Percentiles rank a stretch among this genome's conserved stretches.
Conservation (phyloP, 2,797 vertebrate genomes). For the Ataeniobius toweri region DNA sequence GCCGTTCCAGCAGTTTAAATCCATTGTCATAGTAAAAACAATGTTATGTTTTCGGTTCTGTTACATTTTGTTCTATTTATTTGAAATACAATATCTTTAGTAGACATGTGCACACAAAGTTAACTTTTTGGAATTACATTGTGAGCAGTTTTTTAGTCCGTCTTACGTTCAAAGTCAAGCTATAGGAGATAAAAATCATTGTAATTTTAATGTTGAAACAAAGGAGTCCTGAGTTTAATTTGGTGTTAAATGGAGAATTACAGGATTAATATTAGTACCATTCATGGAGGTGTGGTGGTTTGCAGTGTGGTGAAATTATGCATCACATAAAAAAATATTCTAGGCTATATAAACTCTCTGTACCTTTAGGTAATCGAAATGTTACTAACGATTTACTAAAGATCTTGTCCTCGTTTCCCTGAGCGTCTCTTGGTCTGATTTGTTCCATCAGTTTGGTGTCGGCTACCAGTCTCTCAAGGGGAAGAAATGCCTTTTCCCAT, state of each 20-base stretch:
- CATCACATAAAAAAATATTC: neutral
- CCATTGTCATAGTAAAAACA: no score
- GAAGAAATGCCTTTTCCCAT: constrained; percentile 92
- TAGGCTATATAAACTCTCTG: neutral
- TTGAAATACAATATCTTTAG: no score
- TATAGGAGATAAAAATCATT: neutral
- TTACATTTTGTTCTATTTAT: no score
- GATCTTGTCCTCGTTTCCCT: neutral
- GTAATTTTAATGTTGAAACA: neutral
- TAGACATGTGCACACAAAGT: no score
- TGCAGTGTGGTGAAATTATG: neutral
- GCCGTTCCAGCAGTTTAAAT: no score
- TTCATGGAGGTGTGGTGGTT: neutral
- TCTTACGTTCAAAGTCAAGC: neutral
- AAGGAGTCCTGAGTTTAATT: neutral
- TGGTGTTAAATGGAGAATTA: neutral
- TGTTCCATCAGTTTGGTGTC: constrained; percentile 83
- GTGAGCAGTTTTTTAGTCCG: neutral
- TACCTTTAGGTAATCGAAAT: neutral
- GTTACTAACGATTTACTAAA: neutral
- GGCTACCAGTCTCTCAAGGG: constrained; percentile 95
- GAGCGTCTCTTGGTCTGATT: constrained; percentile 24
- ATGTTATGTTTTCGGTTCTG: no score
- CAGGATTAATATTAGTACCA: neutral
- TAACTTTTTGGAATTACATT: neutral